Evolutionary conservation across 2,113 vertebrate species (phyloP), one percentile per base, ranked within the genome.

Genomic region (Amazona vittata): DNA sequence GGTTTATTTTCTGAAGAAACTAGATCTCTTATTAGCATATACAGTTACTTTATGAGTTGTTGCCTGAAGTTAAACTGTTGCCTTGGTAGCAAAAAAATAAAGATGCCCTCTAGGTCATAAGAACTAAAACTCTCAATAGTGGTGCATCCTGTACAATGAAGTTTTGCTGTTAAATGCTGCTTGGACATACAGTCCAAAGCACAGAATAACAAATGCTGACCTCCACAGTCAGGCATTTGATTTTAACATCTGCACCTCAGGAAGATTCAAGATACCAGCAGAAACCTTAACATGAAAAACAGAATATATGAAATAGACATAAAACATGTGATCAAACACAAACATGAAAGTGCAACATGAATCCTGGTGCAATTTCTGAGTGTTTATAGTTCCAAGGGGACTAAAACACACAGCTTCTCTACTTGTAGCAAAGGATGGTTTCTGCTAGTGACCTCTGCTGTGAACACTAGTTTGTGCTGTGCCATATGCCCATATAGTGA

Each of bases 21-120:
- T 93, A 94, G 83, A 97, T 94, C 86, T 96, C 75, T 94, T 96
- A 82, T 96, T 96, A 97, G 60, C 80, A 91, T 81, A 91, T 76
- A 77, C 13, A 88, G 57, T 86, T 80, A 94, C 62, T 95, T 94
- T 80, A 69, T 84, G 60, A 73, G 49, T 73, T 53, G 35, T 59
- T 94, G 69, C 83, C 84, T 90, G 64, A 95, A 97, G 93, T 67
- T 95, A 89, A 94, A 83, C n/a, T 88, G 78, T 82, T 96, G 77
- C 76, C 78, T 96, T 86, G 41, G 78, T 90, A 93, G 86, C 53
- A 90, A 83, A 92, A 84, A 68, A 90, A 35, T 69, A 74, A 9
- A 80, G 35, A 92, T 94, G 63, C 53, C 92, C 77, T 89, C 35
- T 67, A 94, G 77, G 50, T 31, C 69, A 88, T 64, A 90, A 83